phyloP scores from a whole-genome alignment of 2,888 invertebrate genomes.

The Mythimna albipuncta region DNA sequence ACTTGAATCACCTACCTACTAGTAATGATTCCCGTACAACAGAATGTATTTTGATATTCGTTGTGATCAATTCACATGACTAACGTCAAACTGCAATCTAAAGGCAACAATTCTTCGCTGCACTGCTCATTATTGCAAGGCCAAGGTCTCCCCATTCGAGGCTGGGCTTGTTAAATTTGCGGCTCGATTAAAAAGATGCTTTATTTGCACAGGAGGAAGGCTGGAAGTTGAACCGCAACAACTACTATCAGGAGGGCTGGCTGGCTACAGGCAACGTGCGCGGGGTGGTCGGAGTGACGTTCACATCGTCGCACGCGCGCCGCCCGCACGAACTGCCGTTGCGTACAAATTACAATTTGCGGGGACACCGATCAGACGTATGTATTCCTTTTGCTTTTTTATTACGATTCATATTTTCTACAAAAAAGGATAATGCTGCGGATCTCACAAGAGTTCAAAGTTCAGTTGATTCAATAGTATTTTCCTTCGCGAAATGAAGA shows the following conservation, averaged over 20 bases:
- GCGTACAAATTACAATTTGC: conserved; percentile 98
- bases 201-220: conserved; percentile 94
- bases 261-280: conserved; percentile 98
- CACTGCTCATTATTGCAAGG: conserved; percentile 47
- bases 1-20: not conserved
- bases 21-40: conserved; percentile 5
- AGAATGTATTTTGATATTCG: conserved; percentile 30
- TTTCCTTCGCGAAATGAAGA: conserved; percentile 7
- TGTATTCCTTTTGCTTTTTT: conserved; percentile 72
- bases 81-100: conserved; percentile 42
- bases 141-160: conserved; percentile 47
- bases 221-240: conserved; percentile 98
- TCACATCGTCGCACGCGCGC: conserved; percentile 98
- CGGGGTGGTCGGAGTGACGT: conserved; percentile 98
- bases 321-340: conserved; percentile 96
- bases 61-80: conserved; percentile 32
- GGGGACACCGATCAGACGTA: conserved; percentile 99
- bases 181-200: conserved; percentile 35
- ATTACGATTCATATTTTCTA: not conserved
- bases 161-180: conserved; percentile 31
- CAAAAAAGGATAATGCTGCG: not conserved
- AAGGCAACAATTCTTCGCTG: conserved; percentile 40
- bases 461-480: conserved; percentile 19
- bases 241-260: conserved; percentile 99
- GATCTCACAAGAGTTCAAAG: conserved; percentile 1